Evolutionary conservation across 2,113 vertebrate genomes (phyloP), one percentile per base, ranked within the genome.

Genomic region (Motacilla alba): DNA sequence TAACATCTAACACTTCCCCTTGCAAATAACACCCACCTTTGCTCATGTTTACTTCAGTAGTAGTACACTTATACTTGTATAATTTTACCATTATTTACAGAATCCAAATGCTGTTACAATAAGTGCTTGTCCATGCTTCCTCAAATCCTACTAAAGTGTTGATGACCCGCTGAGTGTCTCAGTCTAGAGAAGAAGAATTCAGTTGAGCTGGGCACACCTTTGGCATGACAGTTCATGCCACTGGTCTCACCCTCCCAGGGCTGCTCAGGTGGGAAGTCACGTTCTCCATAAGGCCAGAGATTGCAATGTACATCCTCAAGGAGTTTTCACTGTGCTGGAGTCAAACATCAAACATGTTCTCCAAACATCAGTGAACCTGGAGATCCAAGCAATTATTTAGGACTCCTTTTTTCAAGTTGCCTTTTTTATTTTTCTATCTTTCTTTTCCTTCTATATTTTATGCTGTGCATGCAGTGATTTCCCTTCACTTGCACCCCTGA

Each of bases 141-240:
- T 81, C 26, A 69, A 59, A 50, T 69, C 26, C 21, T 73, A 1
- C 17, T 13, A 2, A 41, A 33, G 17, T 15, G 13, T 37, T 41
- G 60, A n/a, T 59, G 67, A 24, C 5, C 4, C 56, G 26, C 22
- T 26, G 30, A 15, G 15, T 15, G 16, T 60, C 55, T 56, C 39
- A 14, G 17, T 20, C 1, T 6, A 6, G 52, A 62, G 24, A 53
- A 52, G 6, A 22, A 28, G 49, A 47, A 8, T 14, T 9, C 13
- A 59, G 41, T 8, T 13, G 12, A 35, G 31, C 19, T 5, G 0
- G 50, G 15, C 18, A 17, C 3, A 8, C 4, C 52, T 39, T 35
- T 41, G 26, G 6, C 44, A n/a, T 0, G 0, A 41, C 52, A 46
- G 13, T 0, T 2, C 33, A 5, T 30, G 5, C 12, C 26, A 1